Evolutionary conservation across 2,888 invertebrate species (phyloP).

Genomic region (Blastobasis lacticolella): DNA sequence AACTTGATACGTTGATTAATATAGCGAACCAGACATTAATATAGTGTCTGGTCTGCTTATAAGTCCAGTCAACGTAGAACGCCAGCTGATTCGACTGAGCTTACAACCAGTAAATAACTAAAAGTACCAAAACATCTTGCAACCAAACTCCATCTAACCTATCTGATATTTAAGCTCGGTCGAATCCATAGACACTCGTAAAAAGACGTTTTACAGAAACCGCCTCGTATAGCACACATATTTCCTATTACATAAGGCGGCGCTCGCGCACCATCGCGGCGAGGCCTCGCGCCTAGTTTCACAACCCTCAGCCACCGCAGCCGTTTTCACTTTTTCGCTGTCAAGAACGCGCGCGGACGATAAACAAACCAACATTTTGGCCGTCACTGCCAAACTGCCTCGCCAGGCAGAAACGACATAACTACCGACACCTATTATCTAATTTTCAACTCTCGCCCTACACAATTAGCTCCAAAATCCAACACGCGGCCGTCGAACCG

Average conservation of each 20-base stretch:
- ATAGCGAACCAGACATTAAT: too few relatives aligned
- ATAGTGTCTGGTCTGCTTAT: too few relatives aligned
- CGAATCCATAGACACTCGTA: too few relatives aligned
- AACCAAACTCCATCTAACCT: too few relatives aligned
- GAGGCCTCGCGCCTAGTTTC: slow-evolving; percentile 57
- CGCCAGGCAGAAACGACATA: slow-evolving; percentile 28
- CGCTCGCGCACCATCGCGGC: slow-evolving; percentile 36
- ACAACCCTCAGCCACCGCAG: slow-evolving; percentile 62
- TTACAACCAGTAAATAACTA: too few relatives aligned
- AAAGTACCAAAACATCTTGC: too few relatives aligned
- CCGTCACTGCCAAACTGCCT: slow-evolving; percentile 53
- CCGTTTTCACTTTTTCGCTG: slow-evolving; percentile 75
- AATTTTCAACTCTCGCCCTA: slow-evolving; percentile 32
- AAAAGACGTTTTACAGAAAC: too few relatives aligned
- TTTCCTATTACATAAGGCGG: slow-evolving; percentile 1
- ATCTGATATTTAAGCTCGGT: too few relatives aligned
- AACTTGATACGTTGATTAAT: too few relatives aligned
- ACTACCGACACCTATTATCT: slow-evolving; percentile 23
- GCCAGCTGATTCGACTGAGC: too few relatives aligned
- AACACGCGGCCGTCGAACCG: slow-evolving; percentile 26
- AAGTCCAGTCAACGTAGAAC: too few relatives aligned
- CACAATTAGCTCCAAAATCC: slow-evolving; percentile 43
- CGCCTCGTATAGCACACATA: too few relatives aligned
- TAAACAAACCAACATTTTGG: slow-evolving; percentile 72
- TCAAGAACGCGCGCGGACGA: slow-evolving; percentile 70